Base-by-base conservation (phyloP, 2,113 vertebrate species). In the Pelvicachromis taeniatus region DNA sequence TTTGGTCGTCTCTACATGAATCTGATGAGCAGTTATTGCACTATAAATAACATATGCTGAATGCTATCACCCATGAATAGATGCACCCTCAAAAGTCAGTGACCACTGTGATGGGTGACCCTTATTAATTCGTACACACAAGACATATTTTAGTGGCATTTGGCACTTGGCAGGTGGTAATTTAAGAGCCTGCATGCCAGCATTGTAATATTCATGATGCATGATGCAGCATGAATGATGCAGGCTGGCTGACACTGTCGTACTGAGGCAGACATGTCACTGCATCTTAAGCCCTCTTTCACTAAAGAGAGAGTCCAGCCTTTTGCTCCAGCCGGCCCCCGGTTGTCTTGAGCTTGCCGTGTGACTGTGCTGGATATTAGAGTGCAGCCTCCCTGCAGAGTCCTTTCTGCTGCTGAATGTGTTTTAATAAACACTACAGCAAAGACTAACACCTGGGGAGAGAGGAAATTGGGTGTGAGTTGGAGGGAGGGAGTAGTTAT, bases 381-480 rank as follows among this genome's bases (percentile, higher is more conserved):
- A 88, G 58, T 53, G 38, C 87, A 45, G 79, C 81, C 83, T 89
- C 91, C 90, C 90, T 38, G 77, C 82, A 83, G 92, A 90, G 92
- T 85, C 81, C 65, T 92, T 80, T 84, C 90, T 42, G 88, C 91
- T 83, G 87, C 91, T 87, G 83, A 88, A 86, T 85, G 77, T 80
- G 78, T 92, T 94, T 93, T 94, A 94, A 94, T 94, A 91, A 94
- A 92, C 88, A 88, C 85, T 80, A 87, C 81, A 70, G 85, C 85
- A 42, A 82, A 85, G 88, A 89, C 77, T 82, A 88, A 93, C 86
- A 92, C 93, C 88, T 86, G 90, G 89, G 88, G 92, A 90, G 87
- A 83, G 81, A 54, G 79, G 81, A 93, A 92, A 89, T 89, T 90
- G 88, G 88, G 89, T 73, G 58, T 48, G 81, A 84, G 82, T 53